Base-by-base conservation (phyloP, 2,113 vertebrate species). In the Sporophila hypoxantha region DNA sequence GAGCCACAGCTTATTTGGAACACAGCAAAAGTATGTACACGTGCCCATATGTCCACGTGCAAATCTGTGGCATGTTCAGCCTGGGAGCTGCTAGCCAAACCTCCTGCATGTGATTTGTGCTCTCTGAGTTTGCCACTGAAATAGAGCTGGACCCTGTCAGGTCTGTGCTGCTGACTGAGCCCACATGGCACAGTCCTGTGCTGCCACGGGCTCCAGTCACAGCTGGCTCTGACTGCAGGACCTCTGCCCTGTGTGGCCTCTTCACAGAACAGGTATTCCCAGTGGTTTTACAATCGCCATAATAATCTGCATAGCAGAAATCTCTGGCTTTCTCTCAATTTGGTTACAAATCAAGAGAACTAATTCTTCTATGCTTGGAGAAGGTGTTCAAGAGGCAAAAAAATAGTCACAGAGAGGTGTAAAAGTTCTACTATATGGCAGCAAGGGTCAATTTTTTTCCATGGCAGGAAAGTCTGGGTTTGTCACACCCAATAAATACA, bases 201-300 rank as follows among this genome's bases (percentile, higher is more conserved):
- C 49, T 30, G 82, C 8, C 0, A 18, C 0, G 2, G 14, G 18
- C 65, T 60, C 19, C 2, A 0, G 22, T 16, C 22, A n/a, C 14
- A 14, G 4, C 21, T 71, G 42, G 21, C 14, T 69, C 44, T 65
- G 52, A 8, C 0, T 36, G 32, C 76, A 85, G 37, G 11, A 52
- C 23, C 16, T 65, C n/a, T 52, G n/a, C 20, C 16, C 15, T 32
- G 6, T 16, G 30, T 46, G 30, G 10, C 8, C 15, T 37, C 21
- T 34, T 17, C 26, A 26, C 34, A 76, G 12, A n/a, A 10, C 8
- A 17, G n/a, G 9, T 67, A 29, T 39, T 87, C 12, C 12, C 13
- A 32, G 10, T 20, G 56, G 37, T 76, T 76, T 74, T 25, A 53
- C 25, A 44, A 32, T 15, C 37, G 25, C 37, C 1, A 0, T 0